Conservation (phyloP, 2,797 vertebrate species). For the Pipistrellus pygmaeus region DNA sequence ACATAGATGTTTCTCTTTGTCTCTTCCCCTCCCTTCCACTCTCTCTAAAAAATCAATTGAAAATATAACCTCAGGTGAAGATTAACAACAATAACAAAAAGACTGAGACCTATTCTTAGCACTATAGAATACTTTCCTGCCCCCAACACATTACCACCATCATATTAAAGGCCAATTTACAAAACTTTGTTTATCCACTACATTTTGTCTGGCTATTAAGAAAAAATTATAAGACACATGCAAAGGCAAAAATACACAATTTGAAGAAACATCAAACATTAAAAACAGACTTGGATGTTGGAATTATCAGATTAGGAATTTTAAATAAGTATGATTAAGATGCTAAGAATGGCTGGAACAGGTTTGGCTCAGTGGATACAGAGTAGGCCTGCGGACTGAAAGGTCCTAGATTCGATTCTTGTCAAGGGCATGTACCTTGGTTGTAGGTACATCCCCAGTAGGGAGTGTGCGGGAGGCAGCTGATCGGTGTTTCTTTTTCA, state of each 20-base stretch:
- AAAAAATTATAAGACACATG: neutral
- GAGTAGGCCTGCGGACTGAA: too few relatives aligned
- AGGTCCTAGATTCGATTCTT: too few relatives aligned
- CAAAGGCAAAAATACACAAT: neutral
- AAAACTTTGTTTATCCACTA: neutral
- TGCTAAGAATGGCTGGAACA: neutral
- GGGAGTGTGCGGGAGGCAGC: too few relatives aligned
- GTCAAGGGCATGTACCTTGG: too few relatives aligned
- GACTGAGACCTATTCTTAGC: neutral
- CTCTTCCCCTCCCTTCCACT: too few relatives aligned
- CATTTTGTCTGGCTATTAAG: neutral
- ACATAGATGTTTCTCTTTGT: too few relatives aligned
- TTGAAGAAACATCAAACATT: neutral
- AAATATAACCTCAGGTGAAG: too few relatives aligned
- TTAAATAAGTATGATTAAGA: constrained; percentile 5
- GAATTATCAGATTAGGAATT: neutral
- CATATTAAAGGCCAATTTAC: neutral
- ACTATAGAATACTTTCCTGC: neutral
- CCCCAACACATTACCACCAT: neutral
- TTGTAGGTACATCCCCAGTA: too few relatives aligned
- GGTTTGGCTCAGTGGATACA: too few relatives aligned
- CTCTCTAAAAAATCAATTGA: too few relatives aligned
- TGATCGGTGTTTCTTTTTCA: too few relatives aligned
- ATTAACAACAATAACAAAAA: neutral
- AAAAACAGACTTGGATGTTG: neutral